phyloP scores from a whole-genome alignment of 2,888 invertebrate genomes.

The Chelonus formosanus region DNA sequence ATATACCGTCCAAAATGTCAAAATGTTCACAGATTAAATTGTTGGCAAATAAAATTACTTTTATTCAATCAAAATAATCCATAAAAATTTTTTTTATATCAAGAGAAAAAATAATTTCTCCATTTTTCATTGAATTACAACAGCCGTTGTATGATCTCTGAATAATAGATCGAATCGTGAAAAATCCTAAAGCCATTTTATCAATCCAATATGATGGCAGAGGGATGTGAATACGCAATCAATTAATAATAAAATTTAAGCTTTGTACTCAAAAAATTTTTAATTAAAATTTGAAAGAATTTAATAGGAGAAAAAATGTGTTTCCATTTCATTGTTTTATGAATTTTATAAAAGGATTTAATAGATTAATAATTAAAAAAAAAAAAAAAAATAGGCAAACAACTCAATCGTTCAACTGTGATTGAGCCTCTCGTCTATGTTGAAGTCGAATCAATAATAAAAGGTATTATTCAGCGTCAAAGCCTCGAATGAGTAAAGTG shows the following conservation, averaged over 20 bases:
- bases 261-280: too few species aligned
- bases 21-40: conserved; percentile 10
- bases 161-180: too few species aligned
- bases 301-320: too few species aligned
- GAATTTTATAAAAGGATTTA: too few species aligned
- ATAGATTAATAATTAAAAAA: not conserved
- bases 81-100: not conserved
- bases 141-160: too few species aligned
- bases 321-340: too few species aligned
- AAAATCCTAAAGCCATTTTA: too few species aligned
- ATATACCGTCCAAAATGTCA: conserved; percentile 21
- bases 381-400: conserved; percentile 1
- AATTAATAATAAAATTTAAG: too few species aligned
- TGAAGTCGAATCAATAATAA: conserved; percentile 21
- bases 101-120: not conserved
- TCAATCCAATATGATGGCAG: too few species aligned
- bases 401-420: conserved; percentile 5
- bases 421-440: conserved; percentile 6
- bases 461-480: conserved; percentile 23
- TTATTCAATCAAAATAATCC: not conserved
- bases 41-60: not conserved
- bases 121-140: too few species aligned
- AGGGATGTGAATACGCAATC: too few species aligned
- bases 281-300: too few species aligned
- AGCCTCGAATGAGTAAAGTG: conserved; percentile 10